Evolutionary conservation across 1,140 invertebrate genomes (phyloP).

Genomic region (Antheraea mylitta): DNA sequence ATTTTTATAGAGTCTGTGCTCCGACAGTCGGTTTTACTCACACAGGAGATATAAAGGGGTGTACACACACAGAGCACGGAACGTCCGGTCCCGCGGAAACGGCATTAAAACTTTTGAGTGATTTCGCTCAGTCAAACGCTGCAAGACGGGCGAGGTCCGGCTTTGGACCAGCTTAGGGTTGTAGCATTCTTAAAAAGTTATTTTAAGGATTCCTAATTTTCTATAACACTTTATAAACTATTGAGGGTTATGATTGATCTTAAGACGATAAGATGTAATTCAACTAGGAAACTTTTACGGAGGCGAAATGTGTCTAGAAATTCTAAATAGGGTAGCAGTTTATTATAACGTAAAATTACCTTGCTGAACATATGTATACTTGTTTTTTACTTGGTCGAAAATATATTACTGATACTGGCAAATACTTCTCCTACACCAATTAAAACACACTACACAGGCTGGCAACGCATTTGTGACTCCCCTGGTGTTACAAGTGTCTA

Average conservation of each 20-base stretch:
- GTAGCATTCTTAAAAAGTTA: not conserved
- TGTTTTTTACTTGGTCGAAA: not conserved
- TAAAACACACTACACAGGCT: too few species aligned
- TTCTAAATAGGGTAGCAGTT: too few species aligned
- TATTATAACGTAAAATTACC: too few species aligned
- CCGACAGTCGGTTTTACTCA: not conserved
- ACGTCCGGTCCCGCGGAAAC: conserved; percentile 55
- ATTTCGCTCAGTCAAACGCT: conserved; percentile 75
- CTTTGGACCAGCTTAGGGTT: conserved; percentile 29
- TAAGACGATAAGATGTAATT: too few species aligned
- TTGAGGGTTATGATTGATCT: too few species aligned
- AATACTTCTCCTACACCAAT: not conserved
- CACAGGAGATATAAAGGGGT: conserved; percentile 29
- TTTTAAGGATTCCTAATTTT: too few species aligned
- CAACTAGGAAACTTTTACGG: too few species aligned
- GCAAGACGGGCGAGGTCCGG: conserved; percentile 60
- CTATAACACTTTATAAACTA: too few species aligned
- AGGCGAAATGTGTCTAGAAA: too few species aligned
- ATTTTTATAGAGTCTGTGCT: not conserved
- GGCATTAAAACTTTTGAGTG: conserved; percentile 77
- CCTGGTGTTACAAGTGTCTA: too few species aligned
- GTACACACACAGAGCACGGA: conserved; percentile 20
- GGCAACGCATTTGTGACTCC: too few species aligned
- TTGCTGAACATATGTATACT: not conserved
- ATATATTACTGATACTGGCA: not conserved